Conservation (phyloP, 23 tunicate species). For the Trididemnum miniatum region DNA sequence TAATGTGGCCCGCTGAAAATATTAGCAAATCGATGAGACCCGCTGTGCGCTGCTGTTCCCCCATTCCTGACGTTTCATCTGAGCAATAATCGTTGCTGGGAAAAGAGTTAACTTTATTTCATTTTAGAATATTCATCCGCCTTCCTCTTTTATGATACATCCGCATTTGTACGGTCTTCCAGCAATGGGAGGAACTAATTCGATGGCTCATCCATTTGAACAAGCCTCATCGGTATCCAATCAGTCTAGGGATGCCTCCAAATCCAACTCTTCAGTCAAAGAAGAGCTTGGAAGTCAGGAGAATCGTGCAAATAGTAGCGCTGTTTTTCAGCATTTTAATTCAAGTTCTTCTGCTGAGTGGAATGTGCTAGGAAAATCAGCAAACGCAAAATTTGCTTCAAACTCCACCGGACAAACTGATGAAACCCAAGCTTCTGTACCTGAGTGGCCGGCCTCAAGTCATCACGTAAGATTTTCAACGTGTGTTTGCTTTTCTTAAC, state of each 20-base stretch:
- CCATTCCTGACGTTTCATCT: no score
- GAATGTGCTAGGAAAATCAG: conserved; percentile 40
- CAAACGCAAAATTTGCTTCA: conserved; percentile 14
- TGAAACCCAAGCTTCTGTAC: not conserved
- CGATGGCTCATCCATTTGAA: not conserved
- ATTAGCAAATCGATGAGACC: no score
- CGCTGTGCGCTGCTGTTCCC: no score
- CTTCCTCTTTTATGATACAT: conserved; percentile 34
- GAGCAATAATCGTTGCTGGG: no score
- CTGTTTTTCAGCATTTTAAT: not conserved
- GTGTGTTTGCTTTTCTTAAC: no score
- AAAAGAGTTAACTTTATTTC: no score
- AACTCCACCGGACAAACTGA: not conserved
- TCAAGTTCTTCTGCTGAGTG: conserved; percentile 10
- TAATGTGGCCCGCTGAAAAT: no score
- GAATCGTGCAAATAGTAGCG: not conserved
- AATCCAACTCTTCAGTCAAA: not conserved
- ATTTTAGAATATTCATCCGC: conserved; percentile 32
- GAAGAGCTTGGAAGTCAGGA: not conserved
- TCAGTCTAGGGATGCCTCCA: not conserved
- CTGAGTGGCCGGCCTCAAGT: conserved; percentile 28
- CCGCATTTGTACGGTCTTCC: conserved; percentile 64
- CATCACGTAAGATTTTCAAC: conserved; percentile 20
- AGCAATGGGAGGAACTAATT: not conserved
- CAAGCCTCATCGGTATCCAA: not conserved